Evolutionary conservation across 2,888 invertebrate species (phyloP).

Genomic region (Nemapogon koenigi): DNA sequence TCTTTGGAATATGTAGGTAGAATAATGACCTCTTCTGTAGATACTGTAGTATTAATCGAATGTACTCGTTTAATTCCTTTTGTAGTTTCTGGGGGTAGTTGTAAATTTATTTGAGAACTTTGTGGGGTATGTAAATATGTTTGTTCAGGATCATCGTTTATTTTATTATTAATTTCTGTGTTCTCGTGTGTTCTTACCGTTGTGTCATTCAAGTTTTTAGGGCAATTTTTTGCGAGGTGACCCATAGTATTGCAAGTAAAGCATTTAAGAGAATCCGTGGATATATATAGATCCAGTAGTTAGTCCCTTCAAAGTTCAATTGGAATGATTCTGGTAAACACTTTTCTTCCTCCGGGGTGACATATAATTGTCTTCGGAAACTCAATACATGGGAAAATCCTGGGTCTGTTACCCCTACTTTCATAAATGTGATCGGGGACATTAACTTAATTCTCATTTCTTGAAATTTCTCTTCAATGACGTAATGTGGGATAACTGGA

Average conservation of each 20-base stretch:
- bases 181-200: no score
- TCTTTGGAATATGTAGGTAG: no score
- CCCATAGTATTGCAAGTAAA: slow-evolving; percentile 12
- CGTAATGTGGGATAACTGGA: slow-evolving; percentile 11
- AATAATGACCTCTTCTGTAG: no score
- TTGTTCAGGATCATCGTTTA: no score
- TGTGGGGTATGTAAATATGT: no score
- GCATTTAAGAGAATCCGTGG: slow-evolving; percentile 12
- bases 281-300: slow-evolving; percentile 13
- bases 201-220: no score
- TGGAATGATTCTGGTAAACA: slow-evolving; percentile 11
- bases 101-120: no score
- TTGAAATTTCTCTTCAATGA: not conserved
- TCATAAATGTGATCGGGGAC: not conserved
- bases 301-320: slow-evolving; percentile 13
- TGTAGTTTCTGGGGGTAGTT: no score
- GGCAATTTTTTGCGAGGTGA: slow-evolving; percentile 10
- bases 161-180: no score
- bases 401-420: not conserved
- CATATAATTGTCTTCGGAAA: slow-evolving; percentile 4
- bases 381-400: not conserved
- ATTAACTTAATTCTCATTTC: not conserved
- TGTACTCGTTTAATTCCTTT: no score
- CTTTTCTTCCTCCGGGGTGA: slow-evolving; percentile 11
- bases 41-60: no score